phyloP scores from a whole-genome alignment of 2,113 vertebrate genomes.

The Apodemus speciosus region DNA sequence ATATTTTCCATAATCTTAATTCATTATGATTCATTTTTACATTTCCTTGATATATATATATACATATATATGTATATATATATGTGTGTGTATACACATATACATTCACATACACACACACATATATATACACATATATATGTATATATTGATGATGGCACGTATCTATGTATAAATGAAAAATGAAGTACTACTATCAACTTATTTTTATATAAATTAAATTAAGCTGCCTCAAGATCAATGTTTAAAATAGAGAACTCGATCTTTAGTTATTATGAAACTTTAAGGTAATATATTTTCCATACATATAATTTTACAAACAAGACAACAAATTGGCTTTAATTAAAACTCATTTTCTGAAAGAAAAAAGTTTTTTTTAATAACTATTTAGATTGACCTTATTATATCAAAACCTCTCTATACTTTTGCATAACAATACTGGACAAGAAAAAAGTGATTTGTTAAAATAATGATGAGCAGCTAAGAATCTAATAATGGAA shows the following conservation, averaged over 20 bases:
- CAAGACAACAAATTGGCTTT: neutral
- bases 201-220: neutral
- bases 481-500: neutral
- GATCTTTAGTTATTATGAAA: neutral
- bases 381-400: constrained; percentile 7
- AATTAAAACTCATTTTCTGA: neutral
- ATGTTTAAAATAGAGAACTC: neutral
- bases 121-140: too few species aligned
- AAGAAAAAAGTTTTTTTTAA: neutral
- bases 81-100: too few species aligned
- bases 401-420: neutral
- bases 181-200: neutral
- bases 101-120: too few species aligned
- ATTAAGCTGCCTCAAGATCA: neutral
- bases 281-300: neutral
- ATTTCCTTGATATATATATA: neutral
- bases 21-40: neutral
- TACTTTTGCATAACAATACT: neutral
- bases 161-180: neutral
- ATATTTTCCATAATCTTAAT: neutral
- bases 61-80: neutral
- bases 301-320: constrained; percentile 1
- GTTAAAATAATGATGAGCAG: neutral
- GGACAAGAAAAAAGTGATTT: neutral
- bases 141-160: neutral